Percentiles rank a stretch among this genome's conserved stretches.
Conservation (phyloP, 2,113 vertebrate species). For the Malurus elegans region DNA sequence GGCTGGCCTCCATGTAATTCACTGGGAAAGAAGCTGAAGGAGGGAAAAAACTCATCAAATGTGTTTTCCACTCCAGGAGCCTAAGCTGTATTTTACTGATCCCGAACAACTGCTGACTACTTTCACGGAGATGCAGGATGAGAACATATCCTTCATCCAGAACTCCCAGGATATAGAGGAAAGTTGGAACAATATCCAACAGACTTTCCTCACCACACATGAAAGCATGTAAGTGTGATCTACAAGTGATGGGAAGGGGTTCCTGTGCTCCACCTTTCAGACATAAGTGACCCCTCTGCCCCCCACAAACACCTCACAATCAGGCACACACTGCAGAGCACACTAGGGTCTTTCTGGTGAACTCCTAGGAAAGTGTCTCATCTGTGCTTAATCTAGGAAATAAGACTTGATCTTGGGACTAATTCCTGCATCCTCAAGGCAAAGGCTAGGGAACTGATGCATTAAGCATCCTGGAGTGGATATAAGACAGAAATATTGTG, state of each 20-base stretch:
- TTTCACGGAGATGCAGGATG: conserved; percentile 83
- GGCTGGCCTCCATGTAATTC: neutral
- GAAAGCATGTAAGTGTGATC: conserved; percentile 76
- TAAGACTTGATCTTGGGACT: neutral
- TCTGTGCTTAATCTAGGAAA: neutral
- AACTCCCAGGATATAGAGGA: conserved; percentile 82
- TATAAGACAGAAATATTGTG: neutral
- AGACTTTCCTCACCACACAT: conserved; percentile 67
- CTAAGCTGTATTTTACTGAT: conserved; percentile 87
- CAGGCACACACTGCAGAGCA: neutral
- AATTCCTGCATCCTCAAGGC: neutral
- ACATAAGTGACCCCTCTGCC: neutral
- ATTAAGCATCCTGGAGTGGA: neutral
- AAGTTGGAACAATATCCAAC: conserved; percentile 73
- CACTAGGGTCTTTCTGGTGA: neutral
- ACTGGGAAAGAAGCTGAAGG: neutral
- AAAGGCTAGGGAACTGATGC: neutral
- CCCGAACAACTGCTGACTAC: conserved; percentile 84
- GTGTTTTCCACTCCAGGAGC: conserved; percentile 57
- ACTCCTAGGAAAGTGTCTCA: neutral
- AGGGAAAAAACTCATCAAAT: neutral
- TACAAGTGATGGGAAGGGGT: neutral
- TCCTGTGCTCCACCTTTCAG: neutral
- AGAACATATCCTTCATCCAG: conserved; percentile 86
- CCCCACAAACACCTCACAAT: neutral